Evolutionary conservation across 64 coral and sea anemone species (phyloP), one percentile per base, ranked within the genome.

Genomic region (Porites lutea): DNA sequence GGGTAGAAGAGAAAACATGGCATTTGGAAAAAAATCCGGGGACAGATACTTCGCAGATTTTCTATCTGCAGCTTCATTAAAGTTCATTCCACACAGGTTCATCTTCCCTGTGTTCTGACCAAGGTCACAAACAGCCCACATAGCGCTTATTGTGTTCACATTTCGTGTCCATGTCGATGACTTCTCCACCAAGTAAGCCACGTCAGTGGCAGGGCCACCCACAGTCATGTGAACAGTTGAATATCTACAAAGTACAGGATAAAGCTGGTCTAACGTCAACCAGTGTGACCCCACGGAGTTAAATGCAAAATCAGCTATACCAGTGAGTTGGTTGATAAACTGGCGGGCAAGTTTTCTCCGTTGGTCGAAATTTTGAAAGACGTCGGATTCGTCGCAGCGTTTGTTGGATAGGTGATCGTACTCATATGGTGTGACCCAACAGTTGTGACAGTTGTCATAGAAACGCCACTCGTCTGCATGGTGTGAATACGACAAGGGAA

Each of bases 401-500:
- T 14, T 50, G 46, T 75, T 6, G 45, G 73, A 75, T 6, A 75
- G 14, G 3, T 16, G 11, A 48, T 75, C 73, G 45, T 75, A 75
- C 45, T 75, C 73, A 50, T 15, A 13, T 75, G 46, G 7, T 50
- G 73, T 50, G 16, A 75, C 73, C 73, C 73, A 75, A 14, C 46
- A 4, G 14, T 75, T 75, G 5, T 75, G 14, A 3, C 49, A 45
- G 45, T 75, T 75, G 13, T 49, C 19, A 46, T 75, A 75, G 13
- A 75, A 75, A 75, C 73, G 73, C 73, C 73, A 75, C 7, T 75
- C 73, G 19, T 75, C 73, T 75, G 73, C 73, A 7, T 75, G 73
- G 43, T 75, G 73, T 14, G 73, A 50, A 18, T 75, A 75, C 4
- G 73, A 75, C 73, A 75, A 75, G 3, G 73, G 73, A 7, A 75